A percentile compares a stretch with the other conserved stretches of the same genome.
These are phyloP conservation scores for Pseudomyrmex cubaensis DNA, from an alignment of 1,140 invertebrate genomes.

Conservation along the genomic window DNA sequence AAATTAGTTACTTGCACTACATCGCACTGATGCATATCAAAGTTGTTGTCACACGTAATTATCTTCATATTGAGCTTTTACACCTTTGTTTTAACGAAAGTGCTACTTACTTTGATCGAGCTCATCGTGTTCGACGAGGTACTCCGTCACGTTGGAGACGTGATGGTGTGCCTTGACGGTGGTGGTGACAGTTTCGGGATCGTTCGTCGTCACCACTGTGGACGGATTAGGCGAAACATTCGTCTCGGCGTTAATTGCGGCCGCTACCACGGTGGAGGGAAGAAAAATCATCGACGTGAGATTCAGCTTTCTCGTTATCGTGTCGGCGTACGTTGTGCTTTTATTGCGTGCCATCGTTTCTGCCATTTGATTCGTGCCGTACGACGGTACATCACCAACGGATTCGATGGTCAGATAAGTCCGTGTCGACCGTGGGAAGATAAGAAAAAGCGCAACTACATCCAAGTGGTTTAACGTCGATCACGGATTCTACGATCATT, in stretches of 20 bases:
- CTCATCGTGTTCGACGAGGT: constrained; percentile 81
- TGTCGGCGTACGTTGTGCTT: background rate
- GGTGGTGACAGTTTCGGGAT: constrained; percentile 75
- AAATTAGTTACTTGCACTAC: no score
- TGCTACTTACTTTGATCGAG: constrained; percentile 83
- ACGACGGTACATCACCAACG: constrained; percentile 41
- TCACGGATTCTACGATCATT: constrained; percentile 14
- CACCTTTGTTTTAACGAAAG: background rate
- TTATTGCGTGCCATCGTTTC: constrained; percentile 36
- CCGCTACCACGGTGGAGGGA: constrained; percentile 75
- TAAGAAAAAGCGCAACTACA: no score
- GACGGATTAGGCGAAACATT: constrained; percentile 81
- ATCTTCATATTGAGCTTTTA: background rate
- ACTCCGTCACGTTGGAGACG: constrained; percentile 80
- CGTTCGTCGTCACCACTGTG: constrained; percentile 76
- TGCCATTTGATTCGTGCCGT: constrained; percentile 8
- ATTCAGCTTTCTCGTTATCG: constrained; percentile 62
- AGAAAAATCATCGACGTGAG: constrained; percentile 75
- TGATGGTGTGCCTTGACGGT: constrained; percentile 79
- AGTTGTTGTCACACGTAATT: background rate
- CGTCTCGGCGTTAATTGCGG: constrained; percentile 79
- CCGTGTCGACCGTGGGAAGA: background rate
- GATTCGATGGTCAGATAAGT: background rate
- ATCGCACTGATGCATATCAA: no score
- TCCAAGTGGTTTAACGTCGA: background rate